Conservation (phyloP, 1,140 invertebrate genomes). For the Cyphomyrmex costatus region DNA sequence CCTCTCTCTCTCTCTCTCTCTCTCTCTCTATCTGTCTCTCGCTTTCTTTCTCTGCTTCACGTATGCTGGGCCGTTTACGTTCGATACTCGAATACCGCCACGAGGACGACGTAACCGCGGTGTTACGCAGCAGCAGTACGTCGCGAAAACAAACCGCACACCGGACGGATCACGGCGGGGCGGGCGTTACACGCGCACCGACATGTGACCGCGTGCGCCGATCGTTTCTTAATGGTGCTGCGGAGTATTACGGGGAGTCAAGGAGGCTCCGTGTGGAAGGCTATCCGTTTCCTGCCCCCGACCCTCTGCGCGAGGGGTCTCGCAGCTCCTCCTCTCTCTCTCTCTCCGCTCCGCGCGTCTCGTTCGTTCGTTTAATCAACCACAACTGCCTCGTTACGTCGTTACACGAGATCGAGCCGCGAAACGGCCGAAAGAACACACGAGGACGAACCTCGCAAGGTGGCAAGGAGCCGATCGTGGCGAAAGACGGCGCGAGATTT, state of each 20-base stretch:
- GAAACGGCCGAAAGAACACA: neutral
- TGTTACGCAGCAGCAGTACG: neutral
- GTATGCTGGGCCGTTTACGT: neutral
- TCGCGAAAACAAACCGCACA: neutral
- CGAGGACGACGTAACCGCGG: neutral
- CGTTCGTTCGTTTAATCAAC: neutral
- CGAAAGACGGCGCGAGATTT: neutral
- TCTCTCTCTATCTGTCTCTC: neutral
- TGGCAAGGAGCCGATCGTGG: neutral
- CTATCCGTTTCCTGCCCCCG: conserved; percentile 42
- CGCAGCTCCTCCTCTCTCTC: neutral
- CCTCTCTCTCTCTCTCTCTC: neutral
- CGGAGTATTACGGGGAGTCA: conserved; percentile 28
- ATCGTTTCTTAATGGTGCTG: conserved; percentile 72
- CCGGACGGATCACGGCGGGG: neutral
- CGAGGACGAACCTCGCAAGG: too few species aligned
- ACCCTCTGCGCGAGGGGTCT: neutral
- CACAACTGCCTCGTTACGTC: neutral
- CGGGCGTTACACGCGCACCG: conserved; percentile 10
- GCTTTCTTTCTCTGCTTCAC: neutral
- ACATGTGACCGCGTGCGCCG: conserved; percentile 72
- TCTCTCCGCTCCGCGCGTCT: neutral
- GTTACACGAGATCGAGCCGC: neutral
- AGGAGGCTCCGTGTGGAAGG: conserved; percentile 49
- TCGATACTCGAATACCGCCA: neutral